A percentile compares a stretch with the other conserved stretches of the same genome.
Conservation (phyloP, 2,113 vertebrate species). For the Chascanopsetta lugubris region DNA sequence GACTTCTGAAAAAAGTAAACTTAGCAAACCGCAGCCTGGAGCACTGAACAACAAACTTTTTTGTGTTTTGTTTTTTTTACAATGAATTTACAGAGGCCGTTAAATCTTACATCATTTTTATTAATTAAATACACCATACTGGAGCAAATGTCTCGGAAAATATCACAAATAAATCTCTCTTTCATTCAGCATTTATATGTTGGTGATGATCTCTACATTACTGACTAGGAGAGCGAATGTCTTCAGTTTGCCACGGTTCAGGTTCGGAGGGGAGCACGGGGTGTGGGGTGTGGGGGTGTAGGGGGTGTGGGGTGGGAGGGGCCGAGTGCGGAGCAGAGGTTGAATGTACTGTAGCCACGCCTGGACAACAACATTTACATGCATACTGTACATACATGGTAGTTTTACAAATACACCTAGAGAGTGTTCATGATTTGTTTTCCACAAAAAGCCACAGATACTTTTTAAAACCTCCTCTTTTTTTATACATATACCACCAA, state of each 20-base stretch:
- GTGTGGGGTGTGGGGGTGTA: neutral
- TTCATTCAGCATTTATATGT: conserved; percentile 99
- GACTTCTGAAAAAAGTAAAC: too few species aligned
- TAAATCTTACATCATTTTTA: conserved; percentile 94
- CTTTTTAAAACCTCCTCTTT: conserved; percentile 64
- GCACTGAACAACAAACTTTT: neutral
- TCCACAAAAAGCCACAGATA: conserved; percentile 91
- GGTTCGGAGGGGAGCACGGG: conserved; percentile 46
- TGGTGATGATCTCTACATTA: conserved; percentile 93
- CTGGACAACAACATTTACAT: conserved; percentile 97
- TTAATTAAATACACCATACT: conserved; percentile 99
- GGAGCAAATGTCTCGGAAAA: conserved; percentile 99
- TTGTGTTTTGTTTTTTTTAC: too few species aligned
- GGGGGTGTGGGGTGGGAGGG: conserved; percentile 25
- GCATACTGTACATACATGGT: conserved; percentile 97
- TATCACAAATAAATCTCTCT: conserved; percentile 99
- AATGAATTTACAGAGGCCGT: conserved; percentile 64
- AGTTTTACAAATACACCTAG: conserved; percentile 99
- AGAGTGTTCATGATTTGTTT: conserved; percentile 94
- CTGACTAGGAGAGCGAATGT: conserved; percentile 89
- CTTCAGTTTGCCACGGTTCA: conserved; percentile 77
- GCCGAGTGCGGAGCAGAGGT: conserved; percentile 60
- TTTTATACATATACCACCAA: conserved; percentile 73
- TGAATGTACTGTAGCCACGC: conserved; percentile 89
- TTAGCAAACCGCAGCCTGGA: neutral